Conservation (phyloP, 1,140 invertebrate species). For the Steinernema feltiae region DNA sequence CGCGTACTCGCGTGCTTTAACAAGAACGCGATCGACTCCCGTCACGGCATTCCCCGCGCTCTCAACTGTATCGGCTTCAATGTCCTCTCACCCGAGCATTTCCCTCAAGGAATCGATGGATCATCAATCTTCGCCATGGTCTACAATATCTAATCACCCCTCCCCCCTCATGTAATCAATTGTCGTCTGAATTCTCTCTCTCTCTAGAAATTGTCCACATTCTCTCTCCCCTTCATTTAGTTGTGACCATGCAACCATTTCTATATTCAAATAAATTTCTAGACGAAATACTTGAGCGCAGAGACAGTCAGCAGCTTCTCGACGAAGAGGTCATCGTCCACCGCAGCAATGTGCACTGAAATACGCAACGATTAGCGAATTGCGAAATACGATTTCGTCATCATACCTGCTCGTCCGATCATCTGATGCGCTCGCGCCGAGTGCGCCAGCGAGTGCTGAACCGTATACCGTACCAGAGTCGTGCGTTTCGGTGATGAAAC, state of each 20-base stretch:
- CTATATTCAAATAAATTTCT: not conserved
- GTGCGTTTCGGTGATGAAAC: constrained; percentile 32
- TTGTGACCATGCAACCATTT: not conserved
- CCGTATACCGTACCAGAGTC: constrained; percentile 41
- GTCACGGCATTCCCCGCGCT: not conserved
- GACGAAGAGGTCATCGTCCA: constrained; percentile 42
- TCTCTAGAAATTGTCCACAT: not conserved
- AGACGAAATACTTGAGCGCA: constrained; percentile 35
- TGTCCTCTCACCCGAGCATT: not conserved
- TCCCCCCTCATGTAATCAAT: not conserved
- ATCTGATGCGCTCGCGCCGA: constrained; percentile 34
- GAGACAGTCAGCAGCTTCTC: constrained; percentile 40
- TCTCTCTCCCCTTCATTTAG: not conserved
- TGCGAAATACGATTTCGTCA: too few relatives aligned
- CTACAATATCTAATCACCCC: not conserved
- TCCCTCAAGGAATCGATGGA: not conserved
- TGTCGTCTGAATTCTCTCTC: not conserved
- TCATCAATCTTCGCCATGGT: constrained; percentile 3
- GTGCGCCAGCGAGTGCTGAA: constrained; percentile 32
- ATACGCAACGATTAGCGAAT: constrained; percentile 12
- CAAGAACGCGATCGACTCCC: constrained; percentile 1
- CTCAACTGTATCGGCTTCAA: constrained; percentile 7
- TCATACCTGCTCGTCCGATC: constrained; percentile 36
- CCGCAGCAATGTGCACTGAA: constrained; percentile 42
- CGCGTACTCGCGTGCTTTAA: constrained; percentile 2